Evolutionary conservation across 2,797 vertebrate species (phyloP), one percentile per base, ranked within the genome.

Genomic region (Sparidentex hasta): DNA sequence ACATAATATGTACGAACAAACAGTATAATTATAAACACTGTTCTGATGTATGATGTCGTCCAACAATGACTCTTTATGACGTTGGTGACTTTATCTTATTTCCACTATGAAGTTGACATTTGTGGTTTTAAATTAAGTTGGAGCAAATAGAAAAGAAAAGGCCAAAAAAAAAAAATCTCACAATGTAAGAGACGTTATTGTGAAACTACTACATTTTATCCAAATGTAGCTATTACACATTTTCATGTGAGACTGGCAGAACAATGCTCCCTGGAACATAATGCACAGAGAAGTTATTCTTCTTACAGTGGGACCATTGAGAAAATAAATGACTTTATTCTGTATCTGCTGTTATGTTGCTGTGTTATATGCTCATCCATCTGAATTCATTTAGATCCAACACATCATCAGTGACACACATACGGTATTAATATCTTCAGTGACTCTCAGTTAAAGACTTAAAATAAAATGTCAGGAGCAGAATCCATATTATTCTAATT

Each of bases 381-480:
- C 33, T 54, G 38, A 67, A 67, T 55, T 55, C 1, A 33, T 33
- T 33, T 33, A 33, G 5, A 33, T 33, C 33, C 33, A 33, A 33
- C 7, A 33, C 29, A 33, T 27, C 27, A 3, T 27, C 27, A 62
- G 16, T 18, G 7, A 51, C 25, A 76, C 13, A 51, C 54, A 50
- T 63, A n/a, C n/a, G 1, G 5, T 52, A 48, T 50, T 58, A 27
- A 12, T 41, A 4, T 64, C n/a, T 52, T 41, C 23, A 17, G 1
- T 62, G 48, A 55, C 7, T 13, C 27, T 4, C 17, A 27, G 54
- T 51, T 77, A 66, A 63, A 74, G 16, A 29, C 43, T 43, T 23
- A 21, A 51, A 70, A 58, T 21, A 46, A 72, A 84, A 80, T 79
- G 82, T 87, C 63, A 81, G 27, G 65, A 33, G 13, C 48, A 56